phyloP scores from a whole-genome alignment of 2,113 vertebrate genomes.

The Isurus oxyrinchus region DNA sequence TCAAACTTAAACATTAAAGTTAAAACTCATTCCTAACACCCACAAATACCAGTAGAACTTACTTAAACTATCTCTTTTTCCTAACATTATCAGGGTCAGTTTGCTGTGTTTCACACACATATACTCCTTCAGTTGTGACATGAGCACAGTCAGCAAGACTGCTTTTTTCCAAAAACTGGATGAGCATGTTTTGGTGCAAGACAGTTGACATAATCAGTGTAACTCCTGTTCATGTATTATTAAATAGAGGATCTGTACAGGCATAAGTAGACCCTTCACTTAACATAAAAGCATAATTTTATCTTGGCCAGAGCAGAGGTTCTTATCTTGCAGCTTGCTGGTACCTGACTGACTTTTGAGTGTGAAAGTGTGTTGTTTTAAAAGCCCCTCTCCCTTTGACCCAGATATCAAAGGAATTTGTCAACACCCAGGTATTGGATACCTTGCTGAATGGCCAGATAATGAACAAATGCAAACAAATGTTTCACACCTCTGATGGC shows the following conservation, averaged over 20 bases:
- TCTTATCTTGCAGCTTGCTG: background rate
- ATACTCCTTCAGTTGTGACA: background rate
- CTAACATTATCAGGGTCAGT: too few relatives aligned
- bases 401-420: background rate
- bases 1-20: too few relatives aligned
- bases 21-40: too few relatives aligned
- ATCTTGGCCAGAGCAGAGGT: background rate
- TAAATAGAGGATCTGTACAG: background rate
- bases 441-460: background rate
- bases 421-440: background rate
- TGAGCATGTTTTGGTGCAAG: background rate
- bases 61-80: too few relatives aligned
- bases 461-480: background rate
- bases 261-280: background rate
- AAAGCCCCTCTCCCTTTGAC: background rate
- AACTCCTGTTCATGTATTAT: background rate
- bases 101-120: too few relatives aligned
- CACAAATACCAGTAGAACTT: too few relatives aligned
- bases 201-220: background rate
- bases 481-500: background rate
- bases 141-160: background rate
- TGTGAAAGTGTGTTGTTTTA: background rate
- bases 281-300: background rate
- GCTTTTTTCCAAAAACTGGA: background rate
- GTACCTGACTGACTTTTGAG: background rate